phyloP scores from a whole-genome alignment of 2,797 vertebrate genomes.

The Florisuga fusca region DNA sequence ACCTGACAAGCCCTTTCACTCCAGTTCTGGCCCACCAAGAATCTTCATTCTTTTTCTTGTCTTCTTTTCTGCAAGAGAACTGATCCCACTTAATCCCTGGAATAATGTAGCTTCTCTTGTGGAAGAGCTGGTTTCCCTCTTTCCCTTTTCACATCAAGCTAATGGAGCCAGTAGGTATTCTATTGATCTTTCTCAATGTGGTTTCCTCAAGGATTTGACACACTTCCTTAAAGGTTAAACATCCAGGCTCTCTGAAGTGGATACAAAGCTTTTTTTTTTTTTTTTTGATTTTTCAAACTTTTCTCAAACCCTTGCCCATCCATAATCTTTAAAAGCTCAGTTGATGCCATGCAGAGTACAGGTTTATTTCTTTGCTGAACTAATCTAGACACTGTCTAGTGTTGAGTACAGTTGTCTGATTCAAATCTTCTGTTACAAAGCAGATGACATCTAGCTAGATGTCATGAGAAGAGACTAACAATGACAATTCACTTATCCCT shows the following conservation, averaged over 20 bases:
- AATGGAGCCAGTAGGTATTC: slow-evolving; percentile 91
- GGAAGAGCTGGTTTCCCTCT: slow-evolving; percentile 78
- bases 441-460: slow-evolving; percentile 93
- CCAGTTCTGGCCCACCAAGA: slow-evolving; percentile 81
- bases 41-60: slow-evolving; percentile 80
- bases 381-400: slow-evolving; percentile 85
- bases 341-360: slow-evolving; percentile 89
- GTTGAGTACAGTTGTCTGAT: slow-evolving; percentile 88
- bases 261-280: slow-evolving; percentile 78
- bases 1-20: slow-evolving; percentile 86
- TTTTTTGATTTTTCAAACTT: slow-evolving; percentile 84
- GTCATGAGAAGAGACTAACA: slow-evolving; percentile 94
- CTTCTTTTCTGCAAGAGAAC: slow-evolving; percentile 81
- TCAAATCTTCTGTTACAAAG: slow-evolving; percentile 94
- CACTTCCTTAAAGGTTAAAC: slow-evolving; percentile 83
- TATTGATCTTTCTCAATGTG: slow-evolving; percentile 88
- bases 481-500: slow-evolving; percentile 98
- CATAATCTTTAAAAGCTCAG: slow-evolving; percentile 86
- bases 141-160: slow-evolving; percentile 90
- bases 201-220: slow-evolving; percentile 86
- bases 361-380: slow-evolving; percentile 83
- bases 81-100: slow-evolving; percentile 88
- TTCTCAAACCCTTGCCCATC: slow-evolving; percentile 81
- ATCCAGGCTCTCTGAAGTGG: slow-evolving; percentile 81
- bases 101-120: slow-evolving; percentile 87